Conservation (phyloP, 2,113 vertebrate genomes). For the Synchiropus splendidus region DNA sequence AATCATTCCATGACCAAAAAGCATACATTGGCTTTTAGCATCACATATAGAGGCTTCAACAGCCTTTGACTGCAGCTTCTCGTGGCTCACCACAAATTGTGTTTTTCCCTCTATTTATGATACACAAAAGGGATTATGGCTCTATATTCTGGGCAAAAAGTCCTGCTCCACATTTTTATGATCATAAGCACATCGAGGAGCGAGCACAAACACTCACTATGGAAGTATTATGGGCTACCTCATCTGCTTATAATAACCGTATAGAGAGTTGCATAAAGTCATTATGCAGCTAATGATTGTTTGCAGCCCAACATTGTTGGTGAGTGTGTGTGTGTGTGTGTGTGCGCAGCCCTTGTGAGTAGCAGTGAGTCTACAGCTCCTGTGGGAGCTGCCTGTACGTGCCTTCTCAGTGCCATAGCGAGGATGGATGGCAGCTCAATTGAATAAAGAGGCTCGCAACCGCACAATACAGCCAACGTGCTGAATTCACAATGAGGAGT, state of each 20-base stretch:
- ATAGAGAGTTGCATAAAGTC: constrained; percentile 36
- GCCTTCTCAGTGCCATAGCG: constrained; percentile 40
- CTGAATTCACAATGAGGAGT: constrained; percentile 56
- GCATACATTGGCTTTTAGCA: no score
- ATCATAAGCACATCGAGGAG: constrained; percentile 1
- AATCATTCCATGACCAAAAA: no score
- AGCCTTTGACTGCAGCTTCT: no score
- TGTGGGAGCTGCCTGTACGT: constrained; percentile 49
- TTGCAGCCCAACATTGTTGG: constrained; percentile 33
- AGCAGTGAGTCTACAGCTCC: constrained; percentile 41
- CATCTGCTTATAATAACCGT: constrained; percentile 44
- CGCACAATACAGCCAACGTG: constrained; percentile 49
- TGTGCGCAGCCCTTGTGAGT: constrained; percentile 48
- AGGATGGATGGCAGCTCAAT: constrained; percentile 55
- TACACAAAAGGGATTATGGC: no score
- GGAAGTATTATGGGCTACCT: constrained; percentile 29
- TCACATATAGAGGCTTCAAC: no score
- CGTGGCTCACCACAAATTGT: no score
- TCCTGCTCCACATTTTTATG: neutral
- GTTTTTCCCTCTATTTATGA: no score
- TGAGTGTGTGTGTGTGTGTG: constrained; percentile 42
- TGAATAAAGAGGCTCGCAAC: constrained; percentile 57
- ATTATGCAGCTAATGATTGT: constrained; percentile 49
- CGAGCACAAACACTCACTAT: constrained; percentile 1
- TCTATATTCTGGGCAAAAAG: no score